Conservation (phyloP, 1,140 invertebrate species). For the Tetragonula clypearis region DNA sequence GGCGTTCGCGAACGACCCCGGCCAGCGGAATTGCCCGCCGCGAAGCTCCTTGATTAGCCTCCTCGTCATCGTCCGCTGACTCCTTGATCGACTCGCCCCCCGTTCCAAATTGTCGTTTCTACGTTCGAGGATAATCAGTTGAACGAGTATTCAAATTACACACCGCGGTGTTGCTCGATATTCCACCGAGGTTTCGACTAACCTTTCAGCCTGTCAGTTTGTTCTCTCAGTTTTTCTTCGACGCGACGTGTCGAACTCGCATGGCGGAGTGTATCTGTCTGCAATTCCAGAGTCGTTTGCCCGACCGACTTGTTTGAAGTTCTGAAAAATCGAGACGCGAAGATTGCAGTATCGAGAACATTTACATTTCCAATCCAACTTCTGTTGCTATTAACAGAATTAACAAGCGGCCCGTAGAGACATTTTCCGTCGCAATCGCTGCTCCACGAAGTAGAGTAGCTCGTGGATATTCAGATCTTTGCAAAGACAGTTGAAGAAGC, state of each 20-base stretch:
- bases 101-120: neutral
- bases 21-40: neutral
- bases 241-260: neutral
- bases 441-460: neutral
- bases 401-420: neutral
- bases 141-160: conserved; percentile 15
- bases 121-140: conserved; percentile 1
- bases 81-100: conserved; percentile 11
- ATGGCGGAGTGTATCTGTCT: neutral
- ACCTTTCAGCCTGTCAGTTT: neutral
- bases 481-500: neutral
- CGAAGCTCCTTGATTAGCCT: neutral
- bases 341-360: neutral
- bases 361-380: neutral
- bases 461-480: too few relatives aligned
- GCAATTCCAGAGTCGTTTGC: neutral
- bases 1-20: neutral
- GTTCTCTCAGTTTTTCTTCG: neutral
- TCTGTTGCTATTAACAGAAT: neutral
- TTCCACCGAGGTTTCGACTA: neutral
- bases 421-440: neutral
- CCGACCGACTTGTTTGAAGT: neutral
- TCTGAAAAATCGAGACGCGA: neutral
- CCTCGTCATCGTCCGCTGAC: conserved; percentile 14
- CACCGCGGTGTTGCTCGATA: neutral